Evolutionary conservation across 2,797 vertebrate species (phyloP).

Genomic region (Petrocephalus schoutedeni): DNA sequence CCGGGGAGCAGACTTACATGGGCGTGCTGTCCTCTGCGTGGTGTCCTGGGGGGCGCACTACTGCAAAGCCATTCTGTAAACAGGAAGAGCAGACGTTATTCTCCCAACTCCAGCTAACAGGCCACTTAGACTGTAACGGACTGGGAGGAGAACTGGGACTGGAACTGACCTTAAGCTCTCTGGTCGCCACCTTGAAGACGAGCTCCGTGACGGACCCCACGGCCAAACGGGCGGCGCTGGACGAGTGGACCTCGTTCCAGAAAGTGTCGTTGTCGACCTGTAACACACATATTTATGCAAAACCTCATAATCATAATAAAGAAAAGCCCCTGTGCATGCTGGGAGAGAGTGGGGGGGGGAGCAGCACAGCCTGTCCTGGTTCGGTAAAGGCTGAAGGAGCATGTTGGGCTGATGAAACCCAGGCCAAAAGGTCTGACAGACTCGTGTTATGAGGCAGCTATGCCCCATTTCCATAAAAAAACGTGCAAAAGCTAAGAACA

Average conservation of each 20-base stretch:
- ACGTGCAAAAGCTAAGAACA: conserved; percentile 52
- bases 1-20: conserved; percentile 70
- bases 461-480: conserved; percentile 63
- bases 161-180: conserved; percentile 82
- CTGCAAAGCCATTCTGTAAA: conserved; percentile 86
- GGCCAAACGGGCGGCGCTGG: conserved; percentile 83
- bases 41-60: conserved; percentile 91
- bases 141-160: neutral
- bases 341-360: neutral
- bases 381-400: neutral
- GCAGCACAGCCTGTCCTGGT: neutral
- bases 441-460: conserved; percentile 55
- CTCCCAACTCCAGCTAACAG: neutral
- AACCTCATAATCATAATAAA: conserved; percentile 12
- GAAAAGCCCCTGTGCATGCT: neutral
- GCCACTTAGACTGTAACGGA: neutral
- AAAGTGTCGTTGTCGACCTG: conserved; percentile 97
- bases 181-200: conserved; percentile 90
- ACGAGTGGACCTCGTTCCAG: conserved; percentile 94
- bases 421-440: too few relatives aligned
- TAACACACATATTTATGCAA: neutral
- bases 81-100: neutral
- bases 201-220: conserved; percentile 93
- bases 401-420: conserved; percentile 4
- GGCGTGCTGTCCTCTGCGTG: conserved; percentile 93